These are phyloP conservation scores for Gallirallus australis DNA, from an alignment of 2,797 vertebrate genomes.

Conservation along the genomic window DNA sequence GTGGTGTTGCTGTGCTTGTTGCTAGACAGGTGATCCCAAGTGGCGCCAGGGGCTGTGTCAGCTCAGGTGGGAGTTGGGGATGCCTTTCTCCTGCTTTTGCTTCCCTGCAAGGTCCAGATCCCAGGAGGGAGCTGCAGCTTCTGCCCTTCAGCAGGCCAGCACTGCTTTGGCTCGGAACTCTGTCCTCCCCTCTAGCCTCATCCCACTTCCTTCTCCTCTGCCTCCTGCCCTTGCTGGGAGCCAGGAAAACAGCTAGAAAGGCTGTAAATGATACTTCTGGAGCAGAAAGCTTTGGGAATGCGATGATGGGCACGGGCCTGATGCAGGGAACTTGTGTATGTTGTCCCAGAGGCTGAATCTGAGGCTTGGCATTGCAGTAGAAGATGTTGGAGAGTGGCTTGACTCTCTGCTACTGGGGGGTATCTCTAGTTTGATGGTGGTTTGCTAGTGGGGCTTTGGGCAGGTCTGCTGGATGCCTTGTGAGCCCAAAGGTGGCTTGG, in stretches of 20 bases:
- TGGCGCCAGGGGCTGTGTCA: not conserved
- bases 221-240: not conserved
- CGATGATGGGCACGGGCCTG: not conserved
- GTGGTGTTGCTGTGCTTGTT: not conserved
- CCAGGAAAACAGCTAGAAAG: not conserved
- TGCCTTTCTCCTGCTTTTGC: not conserved
- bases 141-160: not conserved
- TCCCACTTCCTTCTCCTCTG: not conserved
- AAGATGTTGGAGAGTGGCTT: not conserved
- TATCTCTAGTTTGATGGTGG: not conserved
- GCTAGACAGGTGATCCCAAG: not conserved
- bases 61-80: not conserved
- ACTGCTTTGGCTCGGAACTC: not conserved
- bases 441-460: not conserved
- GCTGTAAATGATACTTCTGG: not conserved
- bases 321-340: not conserved
- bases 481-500: accelerated
- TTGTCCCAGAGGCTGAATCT: not conserved
- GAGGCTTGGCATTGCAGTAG: not conserved
- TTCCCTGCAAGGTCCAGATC: not conserved
- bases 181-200: not conserved
- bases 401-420: not conserved
- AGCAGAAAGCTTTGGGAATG: not conserved
- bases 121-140: not conserved
- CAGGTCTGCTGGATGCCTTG: not conserved